Percentiles rank a stretch among this genome's conserved stretches.
Evolutionary conservation across 1,140 invertebrate genomes (phyloP).

Genomic region (Drosophila busckii): DNA sequence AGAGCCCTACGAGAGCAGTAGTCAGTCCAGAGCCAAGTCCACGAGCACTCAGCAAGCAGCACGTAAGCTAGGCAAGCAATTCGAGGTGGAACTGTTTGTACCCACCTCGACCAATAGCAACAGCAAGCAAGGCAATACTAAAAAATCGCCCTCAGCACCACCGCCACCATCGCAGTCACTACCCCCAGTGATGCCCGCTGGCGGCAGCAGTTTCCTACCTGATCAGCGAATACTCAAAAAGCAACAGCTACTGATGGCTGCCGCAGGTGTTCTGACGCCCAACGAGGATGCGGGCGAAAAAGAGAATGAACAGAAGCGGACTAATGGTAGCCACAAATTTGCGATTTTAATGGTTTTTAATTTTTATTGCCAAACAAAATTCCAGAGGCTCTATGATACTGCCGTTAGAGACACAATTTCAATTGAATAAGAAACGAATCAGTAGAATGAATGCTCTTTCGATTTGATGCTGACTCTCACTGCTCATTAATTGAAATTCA

Average conservation of each 20-base stretch:
- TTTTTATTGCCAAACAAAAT: not conserved
- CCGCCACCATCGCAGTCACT: constrained; percentile 41
- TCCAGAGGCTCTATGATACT: too few relatives aligned
- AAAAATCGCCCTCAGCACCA: constrained; percentile 66
- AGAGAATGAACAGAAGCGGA: constrained; percentile 28
- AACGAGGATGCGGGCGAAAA: not conserved
- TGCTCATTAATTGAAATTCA: too few relatives aligned
- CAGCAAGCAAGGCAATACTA: constrained; percentile 59
- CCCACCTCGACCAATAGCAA: constrained; percentile 33
- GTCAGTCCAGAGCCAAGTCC: constrained; percentile 19
- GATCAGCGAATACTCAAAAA: constrained; percentile 73
- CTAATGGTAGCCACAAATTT: constrained; percentile 50
- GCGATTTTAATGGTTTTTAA: constrained; percentile 8
- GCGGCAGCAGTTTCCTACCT: constrained; percentile 65
- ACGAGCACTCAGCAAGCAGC: constrained; percentile 1
- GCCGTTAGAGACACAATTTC: too few relatives aligned
- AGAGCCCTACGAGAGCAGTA: constrained; percentile 79
- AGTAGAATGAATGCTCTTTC: too few relatives aligned
- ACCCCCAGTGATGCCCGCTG: constrained; percentile 37
- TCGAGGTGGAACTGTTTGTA: constrained; percentile 56
- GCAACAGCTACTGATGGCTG: constrained; percentile 62
- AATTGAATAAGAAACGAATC: too few relatives aligned
- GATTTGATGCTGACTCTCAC: too few relatives aligned
- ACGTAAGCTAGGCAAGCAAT: constrained; percentile 54
- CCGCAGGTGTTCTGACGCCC: constrained; percentile 54